Evolutionary conservation across 2,888 invertebrate species (phyloP).

Genomic region (Latrodectus elegans): DNA sequence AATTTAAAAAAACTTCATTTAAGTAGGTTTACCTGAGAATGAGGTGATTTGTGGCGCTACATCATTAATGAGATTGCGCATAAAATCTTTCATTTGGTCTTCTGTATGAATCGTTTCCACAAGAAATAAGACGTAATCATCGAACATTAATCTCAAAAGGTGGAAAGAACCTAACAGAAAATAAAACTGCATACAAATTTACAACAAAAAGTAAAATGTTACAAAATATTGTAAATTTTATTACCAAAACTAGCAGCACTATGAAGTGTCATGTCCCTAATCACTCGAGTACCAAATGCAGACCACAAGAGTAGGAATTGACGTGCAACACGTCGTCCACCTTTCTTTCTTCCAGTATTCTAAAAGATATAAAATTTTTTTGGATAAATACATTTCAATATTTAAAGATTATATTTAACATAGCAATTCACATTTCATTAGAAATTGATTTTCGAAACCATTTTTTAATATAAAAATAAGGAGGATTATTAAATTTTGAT

Average conservation of each 20-base stretch:
- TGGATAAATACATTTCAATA: not conserved
- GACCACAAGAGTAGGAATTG: conserved; percentile 77
- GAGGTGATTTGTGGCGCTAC: conserved; percentile 71
- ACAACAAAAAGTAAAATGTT: not conserved
- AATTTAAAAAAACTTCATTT: no score
- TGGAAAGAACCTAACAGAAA: conserved; percentile 76
- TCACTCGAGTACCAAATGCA: conserved; percentile 76
- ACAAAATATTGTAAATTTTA: not conserved
- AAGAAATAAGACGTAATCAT: conserved; percentile 76
- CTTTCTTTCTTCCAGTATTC: conserved; percentile 46
- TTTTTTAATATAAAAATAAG: no score
- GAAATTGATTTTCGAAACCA: no score
- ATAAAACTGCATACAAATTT: not conserved
- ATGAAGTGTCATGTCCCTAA: conserved; percentile 77
- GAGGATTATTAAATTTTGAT: no score
- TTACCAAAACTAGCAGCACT: conserved; percentile 77
- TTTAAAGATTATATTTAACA: not conserved
- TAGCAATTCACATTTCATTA: no score
- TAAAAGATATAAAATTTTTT: conserved; percentile 7
- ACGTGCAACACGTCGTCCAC: conserved; percentile 74
- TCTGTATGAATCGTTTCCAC: conserved; percentile 76
- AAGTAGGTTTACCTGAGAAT: conserved; percentile 44
- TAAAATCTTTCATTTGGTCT: conserved; percentile 75
- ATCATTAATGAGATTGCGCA: conserved; percentile 73
- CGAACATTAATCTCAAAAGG: conserved; percentile 76